These are phyloP conservation scores for Montifringilla adamsi DNA, from an alignment of 2,113 vertebrate species.

Conservation along the genomic window DNA sequence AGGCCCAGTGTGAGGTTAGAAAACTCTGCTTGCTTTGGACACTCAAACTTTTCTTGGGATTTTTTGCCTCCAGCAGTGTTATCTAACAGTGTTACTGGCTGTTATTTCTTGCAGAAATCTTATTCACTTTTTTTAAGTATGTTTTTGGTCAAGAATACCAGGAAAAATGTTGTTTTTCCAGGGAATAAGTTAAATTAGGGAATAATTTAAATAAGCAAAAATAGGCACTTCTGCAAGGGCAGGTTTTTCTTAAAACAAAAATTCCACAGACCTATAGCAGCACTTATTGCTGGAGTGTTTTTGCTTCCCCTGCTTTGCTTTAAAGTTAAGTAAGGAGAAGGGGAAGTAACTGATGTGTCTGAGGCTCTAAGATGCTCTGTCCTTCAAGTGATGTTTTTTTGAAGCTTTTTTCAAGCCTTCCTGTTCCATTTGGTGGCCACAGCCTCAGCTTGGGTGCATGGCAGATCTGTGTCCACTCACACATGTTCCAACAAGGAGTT, in stretches of 20 bases:
- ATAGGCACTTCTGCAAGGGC: background rate
- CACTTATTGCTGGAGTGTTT: background rate
- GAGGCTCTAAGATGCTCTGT: background rate
- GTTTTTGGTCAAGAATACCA: background rate
- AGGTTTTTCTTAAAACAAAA: background rate
- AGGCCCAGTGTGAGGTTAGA: background rate
- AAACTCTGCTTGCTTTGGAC: background rate
- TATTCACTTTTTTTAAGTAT: background rate
- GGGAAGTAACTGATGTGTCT: background rate
- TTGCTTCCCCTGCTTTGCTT: background rate
- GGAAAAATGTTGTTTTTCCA: background rate
- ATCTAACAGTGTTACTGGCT: background rate
- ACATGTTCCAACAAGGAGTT: background rate
- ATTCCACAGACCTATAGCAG: background rate
- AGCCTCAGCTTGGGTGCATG: background rate
- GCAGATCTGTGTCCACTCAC: accelerated
- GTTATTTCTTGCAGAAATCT: background rate
- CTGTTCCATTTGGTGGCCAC: background rate
- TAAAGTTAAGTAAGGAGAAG: background rate
- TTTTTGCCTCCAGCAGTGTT: background rate
- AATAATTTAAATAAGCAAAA: background rate
- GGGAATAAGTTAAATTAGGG: background rate
- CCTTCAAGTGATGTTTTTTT: background rate
- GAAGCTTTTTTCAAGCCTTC: background rate
- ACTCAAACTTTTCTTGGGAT: background rate